Evolutionary conservation across 2,888 invertebrate genomes (phyloP).

Genomic region (Lithophane semibrunnea): DNA sequence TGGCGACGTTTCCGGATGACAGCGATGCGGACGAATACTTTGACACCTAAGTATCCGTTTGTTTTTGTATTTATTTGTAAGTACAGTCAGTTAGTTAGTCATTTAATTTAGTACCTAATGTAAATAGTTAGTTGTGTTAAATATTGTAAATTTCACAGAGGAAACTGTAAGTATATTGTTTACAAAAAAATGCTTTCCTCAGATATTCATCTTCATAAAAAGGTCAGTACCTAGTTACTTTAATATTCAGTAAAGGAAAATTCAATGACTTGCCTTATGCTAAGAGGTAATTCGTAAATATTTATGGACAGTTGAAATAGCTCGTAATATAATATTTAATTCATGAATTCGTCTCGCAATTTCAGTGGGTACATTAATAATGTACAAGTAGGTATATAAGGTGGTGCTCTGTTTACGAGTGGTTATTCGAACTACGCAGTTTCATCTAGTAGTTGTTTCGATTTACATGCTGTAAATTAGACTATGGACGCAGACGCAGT

Average conservation of each 20-base stretch:
- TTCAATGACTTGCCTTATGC: not conserved
- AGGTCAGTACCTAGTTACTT: too few species aligned
- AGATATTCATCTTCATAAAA: conserved; percentile 1
- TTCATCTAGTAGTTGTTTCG: not conserved
- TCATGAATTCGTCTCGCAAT: conserved; percentile 41
- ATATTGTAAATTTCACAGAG: too few species aligned
- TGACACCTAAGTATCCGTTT: too few species aligned
- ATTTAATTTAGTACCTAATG: too few species aligned
- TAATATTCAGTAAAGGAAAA: conserved; percentile 13
- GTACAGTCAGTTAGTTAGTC: too few species aligned
- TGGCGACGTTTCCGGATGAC: too few species aligned
- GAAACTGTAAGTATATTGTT: too few species aligned
- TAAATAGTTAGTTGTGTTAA: too few species aligned
- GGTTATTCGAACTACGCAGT: not conserved
- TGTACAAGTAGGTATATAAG: conserved; percentile 20
- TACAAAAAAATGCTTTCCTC: not conserved
- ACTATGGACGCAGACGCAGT: not conserved
- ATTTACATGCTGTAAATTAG: not conserved
- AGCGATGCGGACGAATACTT: too few species aligned
- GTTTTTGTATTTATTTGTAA: too few species aligned
- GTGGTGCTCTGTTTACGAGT: conserved; percentile 2
- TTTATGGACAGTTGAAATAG: conserved; percentile 27
- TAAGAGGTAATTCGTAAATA: conserved; percentile 33
- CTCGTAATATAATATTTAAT: conserved; percentile 40
- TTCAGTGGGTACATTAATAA: conserved; percentile 40